phyloP scores from a whole-genome alignment of 2,888 invertebrate species.

The Drosophila anomelani region DNA sequence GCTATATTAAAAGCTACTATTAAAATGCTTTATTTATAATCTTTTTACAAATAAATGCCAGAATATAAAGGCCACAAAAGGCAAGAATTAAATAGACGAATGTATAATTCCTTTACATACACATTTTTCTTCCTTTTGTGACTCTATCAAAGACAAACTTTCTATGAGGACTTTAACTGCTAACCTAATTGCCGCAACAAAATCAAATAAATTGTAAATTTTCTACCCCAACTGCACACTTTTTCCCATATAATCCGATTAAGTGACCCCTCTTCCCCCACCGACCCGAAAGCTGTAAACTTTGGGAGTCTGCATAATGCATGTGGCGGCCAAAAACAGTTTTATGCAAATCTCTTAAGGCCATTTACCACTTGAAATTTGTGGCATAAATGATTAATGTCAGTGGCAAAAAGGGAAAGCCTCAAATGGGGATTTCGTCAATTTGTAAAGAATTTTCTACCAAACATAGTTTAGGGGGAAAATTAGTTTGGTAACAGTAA shows the following conservation, averaged over 20 bases:
- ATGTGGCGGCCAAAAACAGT: constrained; percentile 35
- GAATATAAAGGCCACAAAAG: not conserved
- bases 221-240: constrained; percentile 12
- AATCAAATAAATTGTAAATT: constrained; percentile 16
- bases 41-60: not conserved
- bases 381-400: constrained; percentile 59
- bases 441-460: constrained; percentile 16
- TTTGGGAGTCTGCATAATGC: constrained; percentile 60
- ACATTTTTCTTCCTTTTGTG: not conserved
- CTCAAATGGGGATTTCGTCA: constrained; percentile 19
- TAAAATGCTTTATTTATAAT: not conserved
- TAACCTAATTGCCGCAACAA: constrained; percentile 11
- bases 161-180: not conserved
- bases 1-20: not conserved
- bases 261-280: not conserved
- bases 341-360: constrained; percentile 72
- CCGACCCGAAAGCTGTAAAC: constrained; percentile 20
- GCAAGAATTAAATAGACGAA: not conserved
- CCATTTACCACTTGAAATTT: constrained; percentile 67
- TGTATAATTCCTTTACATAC: not conserved
- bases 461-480: not conserved
- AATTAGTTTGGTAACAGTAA: not conserved
- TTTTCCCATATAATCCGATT: constrained; percentile 33
- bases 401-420: not conserved
- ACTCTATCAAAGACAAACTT: not conserved